Evolutionary conservation across 2,888 invertebrate species (phyloP).

Genomic region (Maniola hyperantus): DNA sequence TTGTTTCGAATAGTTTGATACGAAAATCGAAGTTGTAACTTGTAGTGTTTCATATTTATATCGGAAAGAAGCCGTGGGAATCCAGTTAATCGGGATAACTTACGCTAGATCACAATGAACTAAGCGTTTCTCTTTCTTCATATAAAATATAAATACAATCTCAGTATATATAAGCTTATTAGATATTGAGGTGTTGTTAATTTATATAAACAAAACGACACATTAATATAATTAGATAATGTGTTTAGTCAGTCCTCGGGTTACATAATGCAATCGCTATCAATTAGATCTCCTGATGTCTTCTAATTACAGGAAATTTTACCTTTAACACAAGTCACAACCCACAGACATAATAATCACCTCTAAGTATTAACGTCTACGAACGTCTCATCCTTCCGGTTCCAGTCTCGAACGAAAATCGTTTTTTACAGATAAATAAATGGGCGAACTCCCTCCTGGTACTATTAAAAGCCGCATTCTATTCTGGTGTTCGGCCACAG

Average conservation of each 20-base stretch:
- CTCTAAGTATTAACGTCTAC: constrained; percentile 1
- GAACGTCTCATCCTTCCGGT: constrained; percentile 40
- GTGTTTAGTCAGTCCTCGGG: background rate
- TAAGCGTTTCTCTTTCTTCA: background rate
- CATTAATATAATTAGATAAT: background rate
- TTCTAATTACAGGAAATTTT: background rate
- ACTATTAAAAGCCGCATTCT: constrained; percentile 28
- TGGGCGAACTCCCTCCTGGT: constrained; percentile 15
- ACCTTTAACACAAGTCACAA: background rate
- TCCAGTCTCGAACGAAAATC: constrained; percentile 32
- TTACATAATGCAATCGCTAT: background rate
- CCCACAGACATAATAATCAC: constrained; percentile 8
- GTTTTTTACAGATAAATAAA: constrained; percentile 29
- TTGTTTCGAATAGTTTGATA: background rate
- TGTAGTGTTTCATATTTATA: constrained; percentile 15
- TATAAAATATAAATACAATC: background rate
- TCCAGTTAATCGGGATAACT: constrained; percentile 8
- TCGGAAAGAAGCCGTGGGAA: constrained; percentile 7
- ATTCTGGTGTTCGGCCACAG: constrained; percentile 33
- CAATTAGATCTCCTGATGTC: background rate
- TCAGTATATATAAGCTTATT: background rate
- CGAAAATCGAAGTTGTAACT: constrained; percentile 1
- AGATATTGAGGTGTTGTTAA: background rate
- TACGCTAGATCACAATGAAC: background rate
- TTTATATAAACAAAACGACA: background rate